Percentiles rank a stretch among this genome's conserved stretches.
Conservation (phyloP, 1,140 invertebrate species). For the Heliconius melpomene region DNA sequence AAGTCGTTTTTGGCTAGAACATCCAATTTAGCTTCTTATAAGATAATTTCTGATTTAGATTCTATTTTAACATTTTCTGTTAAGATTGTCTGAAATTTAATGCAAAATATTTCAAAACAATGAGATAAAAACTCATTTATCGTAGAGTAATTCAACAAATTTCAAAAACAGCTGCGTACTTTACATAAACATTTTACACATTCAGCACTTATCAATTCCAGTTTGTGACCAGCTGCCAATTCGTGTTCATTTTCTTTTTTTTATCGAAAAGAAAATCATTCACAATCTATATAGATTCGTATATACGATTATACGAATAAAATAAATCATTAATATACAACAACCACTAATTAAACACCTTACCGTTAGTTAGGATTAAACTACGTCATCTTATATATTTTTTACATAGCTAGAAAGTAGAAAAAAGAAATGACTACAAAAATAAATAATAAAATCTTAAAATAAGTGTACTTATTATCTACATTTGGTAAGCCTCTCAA, state of each 20-base stretch:
- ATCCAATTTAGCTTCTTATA: background rate
- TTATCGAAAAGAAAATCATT: background rate
- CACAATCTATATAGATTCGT: background rate
- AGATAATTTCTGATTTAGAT: background rate
- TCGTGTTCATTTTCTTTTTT: background rate
- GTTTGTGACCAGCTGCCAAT: background rate
- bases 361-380: background rate
- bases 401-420: background rate
- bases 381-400: background rate
- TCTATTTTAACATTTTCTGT: background rate
- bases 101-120: background rate
- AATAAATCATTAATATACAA: background rate
- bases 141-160: background rate
- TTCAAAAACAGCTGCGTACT: slow-evolving; percentile 5
- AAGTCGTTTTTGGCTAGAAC: background rate
- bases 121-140: background rate
- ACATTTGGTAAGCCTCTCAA: background rate
- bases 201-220: slow-evolving; percentile 6
- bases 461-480: no score
- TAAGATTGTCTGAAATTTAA: background rate
- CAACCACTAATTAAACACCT: background rate
- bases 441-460: background rate
- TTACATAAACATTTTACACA: slow-evolving; percentile 2
- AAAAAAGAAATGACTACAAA: background rate
- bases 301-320: background rate